These are phyloP conservation scores for Drosophila auraria DNA, from an alignment of 1,140 invertebrate genomes.

Conservation along the genomic window DNA sequence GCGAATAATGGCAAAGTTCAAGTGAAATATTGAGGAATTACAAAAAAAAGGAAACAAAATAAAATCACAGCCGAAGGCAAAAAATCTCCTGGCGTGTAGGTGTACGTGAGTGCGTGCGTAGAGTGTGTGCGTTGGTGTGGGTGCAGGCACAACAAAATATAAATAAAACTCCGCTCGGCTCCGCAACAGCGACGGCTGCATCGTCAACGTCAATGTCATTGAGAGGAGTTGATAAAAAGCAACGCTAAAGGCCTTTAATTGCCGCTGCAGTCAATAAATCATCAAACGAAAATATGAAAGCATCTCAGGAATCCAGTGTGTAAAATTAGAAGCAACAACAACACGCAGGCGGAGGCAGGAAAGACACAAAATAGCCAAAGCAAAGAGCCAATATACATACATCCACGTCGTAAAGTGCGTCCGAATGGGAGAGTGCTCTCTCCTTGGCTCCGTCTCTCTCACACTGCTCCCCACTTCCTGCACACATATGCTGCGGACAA, in stretches of 20 bases:
- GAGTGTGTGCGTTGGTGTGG: constrained; percentile 25
- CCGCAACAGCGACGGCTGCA: constrained; percentile 18
- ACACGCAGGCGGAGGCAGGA: constrained; percentile 46
- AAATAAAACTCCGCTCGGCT: constrained; percentile 65
- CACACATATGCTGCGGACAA: constrained; percentile 68
- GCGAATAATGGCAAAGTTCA: constrained; percentile 34
- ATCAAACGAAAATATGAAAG: constrained; percentile 83
- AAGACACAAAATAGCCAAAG: constrained; percentile 71
- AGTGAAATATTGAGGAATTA: constrained; percentile 29
- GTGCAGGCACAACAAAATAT: constrained; percentile 76
- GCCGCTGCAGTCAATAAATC: constrained; percentile 81
- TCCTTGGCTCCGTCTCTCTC: constrained; percentile 11
- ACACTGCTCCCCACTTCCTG: constrained; percentile 53
- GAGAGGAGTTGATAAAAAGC: constrained; percentile 80
- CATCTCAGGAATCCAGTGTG: constrained; percentile 73
- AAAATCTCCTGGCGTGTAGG: constrained; percentile 40
- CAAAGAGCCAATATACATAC: constrained; percentile 55
- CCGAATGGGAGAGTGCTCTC: constrained; percentile 35
- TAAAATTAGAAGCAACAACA: constrained; percentile 75
- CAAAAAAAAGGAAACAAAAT: constrained; percentile 32
- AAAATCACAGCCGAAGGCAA: constrained; percentile 6
- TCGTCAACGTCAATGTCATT: constrained; percentile 69
- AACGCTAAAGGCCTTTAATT: constrained; percentile 80
- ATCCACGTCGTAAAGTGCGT: constrained; percentile 68
- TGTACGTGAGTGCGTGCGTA: constrained; percentile 29